Conservation (phyloP, 2,113 vertebrate species). For the Ariopsis seemanni region DNA sequence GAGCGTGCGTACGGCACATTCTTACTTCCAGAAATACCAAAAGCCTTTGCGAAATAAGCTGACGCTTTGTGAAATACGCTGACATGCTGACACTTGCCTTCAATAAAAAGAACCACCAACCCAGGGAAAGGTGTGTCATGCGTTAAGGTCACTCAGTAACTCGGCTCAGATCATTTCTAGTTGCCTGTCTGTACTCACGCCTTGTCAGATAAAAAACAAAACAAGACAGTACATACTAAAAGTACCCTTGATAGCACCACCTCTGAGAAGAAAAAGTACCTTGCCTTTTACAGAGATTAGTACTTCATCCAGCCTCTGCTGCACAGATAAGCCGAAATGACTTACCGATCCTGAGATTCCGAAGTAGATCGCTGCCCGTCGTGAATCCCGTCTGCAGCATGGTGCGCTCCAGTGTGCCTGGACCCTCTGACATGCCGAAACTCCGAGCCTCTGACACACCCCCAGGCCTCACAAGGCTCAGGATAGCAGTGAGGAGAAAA, state of each 20-base stretch:
- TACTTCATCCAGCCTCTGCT: not conserved
- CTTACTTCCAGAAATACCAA: not conserved
- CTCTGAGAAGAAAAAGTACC: not conserved
- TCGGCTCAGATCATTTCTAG: not conserved
- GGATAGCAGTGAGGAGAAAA: conserved; percentile 41
- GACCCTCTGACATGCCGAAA: conserved; percentile 48
- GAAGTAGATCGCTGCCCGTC: conserved; percentile 65
- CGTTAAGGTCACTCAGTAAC: not conserved
- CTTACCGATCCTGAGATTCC: conserved; percentile 71
- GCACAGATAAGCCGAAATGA: conserved; percentile 47
- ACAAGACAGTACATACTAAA: not conserved
- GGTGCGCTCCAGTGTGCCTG: conserved; percentile 55
- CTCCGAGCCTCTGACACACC: conserved; percentile 41
- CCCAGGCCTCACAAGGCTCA: conserved; percentile 47
- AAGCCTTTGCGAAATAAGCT: conserved; percentile 1
- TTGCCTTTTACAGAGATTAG: not conserved
- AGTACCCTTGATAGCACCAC: not conserved
- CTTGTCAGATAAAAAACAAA: not conserved
- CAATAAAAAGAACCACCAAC: not conserved
- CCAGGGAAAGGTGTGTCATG: conserved; percentile 17
- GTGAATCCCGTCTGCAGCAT: conserved; percentile 55
- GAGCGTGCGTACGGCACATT: not conserved
- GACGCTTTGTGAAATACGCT: too few species aligned
- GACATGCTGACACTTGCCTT: conserved; percentile 41
- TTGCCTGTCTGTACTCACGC: too few species aligned